Conservation (phyloP, 2,113 vertebrate genomes). For the cat (Felis catus) region DNA sequence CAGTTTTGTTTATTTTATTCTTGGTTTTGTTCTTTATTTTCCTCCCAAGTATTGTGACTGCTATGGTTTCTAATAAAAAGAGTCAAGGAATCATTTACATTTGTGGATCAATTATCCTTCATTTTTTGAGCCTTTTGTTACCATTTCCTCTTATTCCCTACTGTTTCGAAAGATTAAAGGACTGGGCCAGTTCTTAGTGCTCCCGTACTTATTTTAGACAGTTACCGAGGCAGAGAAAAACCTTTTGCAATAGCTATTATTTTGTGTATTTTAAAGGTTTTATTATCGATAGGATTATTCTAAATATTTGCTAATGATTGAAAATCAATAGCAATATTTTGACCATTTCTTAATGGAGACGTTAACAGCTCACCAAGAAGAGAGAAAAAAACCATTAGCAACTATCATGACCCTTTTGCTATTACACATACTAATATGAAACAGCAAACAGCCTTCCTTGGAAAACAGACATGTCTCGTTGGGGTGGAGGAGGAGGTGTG, state of each 20-base stretch:
- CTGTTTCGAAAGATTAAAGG: not conserved
- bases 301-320: not conserved
- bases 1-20: not conserved
- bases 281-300: not conserved
- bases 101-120: not conserved
- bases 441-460: not conserved
- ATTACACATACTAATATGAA: not conserved
- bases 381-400: not conserved
- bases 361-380: not conserved
- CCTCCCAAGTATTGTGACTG: not conserved
- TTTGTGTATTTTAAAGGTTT: not conserved
- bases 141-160: not conserved
- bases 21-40: not conserved
- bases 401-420: not conserved
- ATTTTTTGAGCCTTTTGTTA: not conserved
- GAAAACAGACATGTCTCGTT: not conserved
- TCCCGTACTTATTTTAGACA: not conserved
- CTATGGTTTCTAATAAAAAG: not conserved
- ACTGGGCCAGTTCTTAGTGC: not conserved
- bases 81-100: not conserved
- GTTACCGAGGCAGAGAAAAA: not conserved
- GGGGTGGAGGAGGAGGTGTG: not conserved
- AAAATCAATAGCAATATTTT: slow-evolving; percentile 23
- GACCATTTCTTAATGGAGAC: not conserved
- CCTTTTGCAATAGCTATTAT: not conserved